These are phyloP conservation scores for Alethe diademata DNA, from an alignment of 2,113 vertebrate genomes.

Conservation along the genomic window DNA sequence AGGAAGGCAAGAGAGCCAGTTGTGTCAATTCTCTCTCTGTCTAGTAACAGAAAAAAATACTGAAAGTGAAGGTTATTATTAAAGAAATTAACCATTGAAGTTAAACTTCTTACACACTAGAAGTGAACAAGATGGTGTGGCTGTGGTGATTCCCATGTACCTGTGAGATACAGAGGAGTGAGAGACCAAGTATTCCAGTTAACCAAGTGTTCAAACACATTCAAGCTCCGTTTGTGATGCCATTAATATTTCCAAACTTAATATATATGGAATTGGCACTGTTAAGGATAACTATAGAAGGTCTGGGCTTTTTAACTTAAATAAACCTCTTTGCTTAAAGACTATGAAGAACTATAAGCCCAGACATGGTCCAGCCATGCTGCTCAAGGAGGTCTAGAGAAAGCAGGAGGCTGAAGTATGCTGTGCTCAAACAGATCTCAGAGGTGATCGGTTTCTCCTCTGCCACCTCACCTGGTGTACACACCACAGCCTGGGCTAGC, in stretches of 20 bases:
- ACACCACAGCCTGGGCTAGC: background rate
- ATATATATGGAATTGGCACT: background rate
- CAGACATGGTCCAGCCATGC: background rate
- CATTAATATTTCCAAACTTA: background rate
- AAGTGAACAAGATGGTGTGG: background rate
- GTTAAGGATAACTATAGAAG: background rate
- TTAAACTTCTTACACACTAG: background rate
- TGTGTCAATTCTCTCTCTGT: background rate
- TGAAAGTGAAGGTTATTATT: background rate
- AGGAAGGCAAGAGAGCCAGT: background rate
- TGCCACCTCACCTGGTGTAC: background rate
- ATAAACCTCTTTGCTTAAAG: background rate
- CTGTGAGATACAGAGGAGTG: background rate
- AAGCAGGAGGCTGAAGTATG: background rate
- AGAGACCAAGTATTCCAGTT: background rate
- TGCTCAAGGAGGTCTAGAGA: background rate
- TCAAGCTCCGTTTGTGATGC: background rate
- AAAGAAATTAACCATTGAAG: background rate
- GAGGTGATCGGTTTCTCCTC: background rate
- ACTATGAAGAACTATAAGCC: background rate
- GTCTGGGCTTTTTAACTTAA: background rate
- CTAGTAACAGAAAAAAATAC: background rate
- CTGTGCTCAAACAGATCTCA: background rate
- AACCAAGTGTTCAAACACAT: background rate
- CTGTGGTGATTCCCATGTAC: background rate